Base-by-base conservation (phyloP, 2,797 vertebrate species). In the Crocodylus rhombifer region DNA sequence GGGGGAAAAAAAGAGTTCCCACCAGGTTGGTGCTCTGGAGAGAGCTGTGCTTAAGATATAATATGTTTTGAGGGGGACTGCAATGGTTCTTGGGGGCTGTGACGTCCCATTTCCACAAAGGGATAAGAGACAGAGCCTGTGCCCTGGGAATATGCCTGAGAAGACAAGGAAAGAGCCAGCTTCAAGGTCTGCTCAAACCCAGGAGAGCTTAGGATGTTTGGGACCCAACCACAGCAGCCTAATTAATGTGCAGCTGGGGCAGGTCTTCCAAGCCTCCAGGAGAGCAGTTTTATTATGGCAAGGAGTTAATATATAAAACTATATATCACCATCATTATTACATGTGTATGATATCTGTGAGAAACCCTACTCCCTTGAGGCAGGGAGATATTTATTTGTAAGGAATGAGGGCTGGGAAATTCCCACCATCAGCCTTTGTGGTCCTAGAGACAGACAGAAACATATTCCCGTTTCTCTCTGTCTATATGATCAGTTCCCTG, bases 321-420 rank as follows among this genome's bases (percentile, higher is more conserved):
- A 62, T 1, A 1, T 6, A 21, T 14, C 81, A 14, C 57, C 71
- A 2, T 11, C 2, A 62, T 57, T 2, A 89, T 6, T 82, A 80
- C 64, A 80, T 69, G 60, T 64, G 56, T 1, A 0, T 57, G 61
- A 17, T 0, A 64, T 14, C 6, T 1, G 10, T 0, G 0, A 77
- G 73, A 67, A 14, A 7, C 51, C 56, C 3, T 71, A n/a, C 30
- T 63, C 14, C n/a, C 61, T 81, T 21, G 4, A 51, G 33, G 26
- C 55, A 86, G 60, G 36, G 3, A 58, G 36, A 16, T 73, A 55
- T 36, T 6, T 4, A 2, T 51, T 57, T 81, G 8, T 13, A 85
- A 82, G 42, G 16, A 61, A 86, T 57, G 26, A 25, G 64, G 33
- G 84, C 7, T 33, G 14, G 10, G 61, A n/a, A 14, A 21, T 58